Conservation (phyloP, 2,797 vertebrate genomes). For the Huso huso region DNA sequence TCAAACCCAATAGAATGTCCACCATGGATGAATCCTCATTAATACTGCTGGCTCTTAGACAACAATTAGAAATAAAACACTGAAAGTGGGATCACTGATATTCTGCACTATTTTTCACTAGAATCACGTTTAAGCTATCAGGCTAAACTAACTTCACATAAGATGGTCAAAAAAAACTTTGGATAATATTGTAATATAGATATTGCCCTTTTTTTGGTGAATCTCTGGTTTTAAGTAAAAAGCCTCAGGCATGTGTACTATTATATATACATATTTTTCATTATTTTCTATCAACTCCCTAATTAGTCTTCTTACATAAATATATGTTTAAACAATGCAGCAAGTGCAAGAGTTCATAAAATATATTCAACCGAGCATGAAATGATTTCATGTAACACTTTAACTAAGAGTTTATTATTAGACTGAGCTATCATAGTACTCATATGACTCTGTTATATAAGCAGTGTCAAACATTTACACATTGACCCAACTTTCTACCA, state of each 20-base stretch:
- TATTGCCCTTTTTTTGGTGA: background rate
- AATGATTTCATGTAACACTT: background rate
- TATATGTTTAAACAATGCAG: background rate
- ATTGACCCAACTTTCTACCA: background rate
- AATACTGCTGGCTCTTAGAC: no score
- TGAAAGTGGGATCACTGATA: no score
- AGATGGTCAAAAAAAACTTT: no score
- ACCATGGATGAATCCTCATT: no score
- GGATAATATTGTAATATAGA: background rate
- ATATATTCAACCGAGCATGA: background rate
- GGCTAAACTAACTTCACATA: no score
- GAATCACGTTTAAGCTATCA: no score
- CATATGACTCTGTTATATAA: background rate
- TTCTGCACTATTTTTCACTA: no score
- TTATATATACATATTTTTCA: background rate
- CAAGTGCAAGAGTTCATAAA: background rate
- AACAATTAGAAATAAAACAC: no score
- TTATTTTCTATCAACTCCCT: background rate
- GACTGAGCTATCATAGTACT: background rate
- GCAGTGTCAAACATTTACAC: background rate
- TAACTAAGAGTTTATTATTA: constrained; percentile 1
- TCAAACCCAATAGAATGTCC: no score
- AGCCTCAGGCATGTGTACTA: background rate
- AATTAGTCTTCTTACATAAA: background rate
- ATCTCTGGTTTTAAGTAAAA: background rate